Evolutionary conservation across 2,888 invertebrate species (phyloP).

Genomic region (Leptinotarsa haldemani): DNA sequence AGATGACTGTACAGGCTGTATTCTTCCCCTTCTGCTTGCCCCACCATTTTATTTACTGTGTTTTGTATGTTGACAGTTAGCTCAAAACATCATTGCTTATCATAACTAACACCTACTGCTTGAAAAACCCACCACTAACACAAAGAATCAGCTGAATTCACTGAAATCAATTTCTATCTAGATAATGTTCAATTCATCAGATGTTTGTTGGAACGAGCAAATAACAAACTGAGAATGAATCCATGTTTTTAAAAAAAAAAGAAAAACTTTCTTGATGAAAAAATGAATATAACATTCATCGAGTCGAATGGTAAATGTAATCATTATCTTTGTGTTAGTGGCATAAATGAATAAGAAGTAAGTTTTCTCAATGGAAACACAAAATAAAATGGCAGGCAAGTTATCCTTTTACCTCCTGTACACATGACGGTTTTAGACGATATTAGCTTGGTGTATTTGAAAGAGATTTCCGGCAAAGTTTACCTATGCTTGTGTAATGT

Average conservation of each 20-base stretch:
- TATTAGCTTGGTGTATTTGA: slow-evolving; percentile 51
- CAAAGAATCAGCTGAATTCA: not conserved
- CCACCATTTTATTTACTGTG: slow-evolving; percentile 56
- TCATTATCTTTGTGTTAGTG: slow-evolving; percentile 31
- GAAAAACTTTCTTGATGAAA: not conserved
- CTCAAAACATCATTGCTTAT: slow-evolving; percentile 43
- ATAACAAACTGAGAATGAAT: not conserved
- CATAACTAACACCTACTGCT: slow-evolving; percentile 45
- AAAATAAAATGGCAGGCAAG: slow-evolving; percentile 51
- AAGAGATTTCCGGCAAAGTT: slow-evolving; percentile 40
- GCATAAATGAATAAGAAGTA: slow-evolving; percentile 30
- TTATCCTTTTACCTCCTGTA: slow-evolving; percentile 46
- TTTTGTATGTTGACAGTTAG: slow-evolving; percentile 45
- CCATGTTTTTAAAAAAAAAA: not conserved
- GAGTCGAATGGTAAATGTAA: not conserved
- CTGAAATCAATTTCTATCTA: not conserved
- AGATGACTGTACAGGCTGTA: slow-evolving; percentile 52
- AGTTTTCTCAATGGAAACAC: slow-evolving; percentile 45
- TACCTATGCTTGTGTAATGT: slow-evolving; percentile 60
- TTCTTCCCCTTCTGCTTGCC: slow-evolving; percentile 50
- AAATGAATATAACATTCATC: not conserved
- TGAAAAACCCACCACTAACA: slow-evolving; percentile 45
- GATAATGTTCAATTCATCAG: not conserved
- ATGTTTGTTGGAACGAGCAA: not conserved
- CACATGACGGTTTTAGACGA: slow-evolving; percentile 35